Conservation (phyloP, 2,113 vertebrate genomes). For the Herpailurus yagouaroundi region DNA sequence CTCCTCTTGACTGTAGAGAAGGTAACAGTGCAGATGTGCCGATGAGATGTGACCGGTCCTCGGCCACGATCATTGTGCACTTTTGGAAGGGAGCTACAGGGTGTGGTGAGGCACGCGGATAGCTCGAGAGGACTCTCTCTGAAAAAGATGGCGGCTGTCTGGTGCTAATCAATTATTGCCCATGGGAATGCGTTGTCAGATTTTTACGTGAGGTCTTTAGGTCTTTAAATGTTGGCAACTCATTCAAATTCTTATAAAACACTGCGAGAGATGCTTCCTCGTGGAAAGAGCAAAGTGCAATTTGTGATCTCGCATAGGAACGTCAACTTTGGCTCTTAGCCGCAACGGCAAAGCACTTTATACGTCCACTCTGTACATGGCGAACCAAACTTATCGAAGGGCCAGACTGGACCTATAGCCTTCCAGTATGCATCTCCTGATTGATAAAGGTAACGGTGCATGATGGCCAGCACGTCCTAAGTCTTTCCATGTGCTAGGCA, state of each 20-base stretch:
- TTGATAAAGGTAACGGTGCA: background rate
- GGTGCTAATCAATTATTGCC: background rate
- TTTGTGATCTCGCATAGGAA: background rate
- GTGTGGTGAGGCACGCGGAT: accelerated
- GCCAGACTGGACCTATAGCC: background rate
- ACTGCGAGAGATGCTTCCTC: background rate
- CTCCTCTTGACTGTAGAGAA: background rate
- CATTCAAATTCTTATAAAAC: background rate
- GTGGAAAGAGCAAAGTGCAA: background rate
- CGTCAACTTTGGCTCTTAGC: background rate
- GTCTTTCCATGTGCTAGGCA: background rate
- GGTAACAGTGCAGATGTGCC: background rate
- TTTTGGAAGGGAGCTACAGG: background rate
- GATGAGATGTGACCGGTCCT: background rate
- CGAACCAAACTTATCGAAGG: background rate
- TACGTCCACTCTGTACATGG: background rate
- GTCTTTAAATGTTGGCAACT: background rate
- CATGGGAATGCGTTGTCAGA: background rate
- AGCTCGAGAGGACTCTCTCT: background rate
- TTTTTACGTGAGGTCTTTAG: background rate
- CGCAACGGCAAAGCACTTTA: background rate
- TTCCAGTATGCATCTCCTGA: background rate
- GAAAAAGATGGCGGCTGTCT: background rate
- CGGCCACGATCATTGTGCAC: background rate
- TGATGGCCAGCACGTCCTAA: background rate